phyloP scores from a whole-genome alignment of 2,888 invertebrate genomes.

The Geotrupes spiniger region DNA sequence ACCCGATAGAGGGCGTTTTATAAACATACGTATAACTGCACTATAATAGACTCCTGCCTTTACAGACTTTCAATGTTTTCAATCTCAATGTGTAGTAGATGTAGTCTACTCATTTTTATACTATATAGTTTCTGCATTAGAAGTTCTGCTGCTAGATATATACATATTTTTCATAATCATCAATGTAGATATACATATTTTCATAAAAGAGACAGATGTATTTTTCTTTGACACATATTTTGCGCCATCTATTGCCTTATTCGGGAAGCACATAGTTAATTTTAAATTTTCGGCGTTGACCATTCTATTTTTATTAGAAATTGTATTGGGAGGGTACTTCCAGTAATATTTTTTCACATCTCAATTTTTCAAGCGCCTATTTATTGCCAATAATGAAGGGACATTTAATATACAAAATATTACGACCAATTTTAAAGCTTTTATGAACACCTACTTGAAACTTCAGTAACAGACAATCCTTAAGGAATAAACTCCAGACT shows the following conservation, averaged over 20 bases:
- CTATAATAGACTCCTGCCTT: slow-evolving; percentile 47
- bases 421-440: neutral
- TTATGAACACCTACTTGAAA: too few species aligned
- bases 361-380: slow-evolving; percentile 11
- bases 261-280: slow-evolving; percentile 36
- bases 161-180: slow-evolving; percentile 47
- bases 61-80: slow-evolving; percentile 43
- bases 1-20: slow-evolving; percentile 6
- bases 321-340: slow-evolving; percentile 1
- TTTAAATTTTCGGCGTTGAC: slow-evolving; percentile 19
- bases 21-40: slow-evolving; percentile 35
- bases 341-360: slow-evolving; percentile 4
- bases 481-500: too few species aligned
- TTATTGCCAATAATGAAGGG: slow-evolving; percentile 1
- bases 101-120: slow-evolving; percentile 50
- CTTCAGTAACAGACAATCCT: neutral
- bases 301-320: slow-evolving; percentile 32
- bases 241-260: slow-evolving; percentile 47
- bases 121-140: slow-evolving; percentile 35
- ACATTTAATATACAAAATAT: slow-evolving; percentile 4
- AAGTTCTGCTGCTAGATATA: slow-evolving; percentile 42
- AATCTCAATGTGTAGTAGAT: slow-evolving; percentile 47
- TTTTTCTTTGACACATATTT: slow-evolving; percentile 39
- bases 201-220: slow-evolving; percentile 47
- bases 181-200: slow-evolving; percentile 43